Evolutionary conservation across 1,140 invertebrate species (phyloP).

Genomic region (Drosophila pallidifrons): DNA sequence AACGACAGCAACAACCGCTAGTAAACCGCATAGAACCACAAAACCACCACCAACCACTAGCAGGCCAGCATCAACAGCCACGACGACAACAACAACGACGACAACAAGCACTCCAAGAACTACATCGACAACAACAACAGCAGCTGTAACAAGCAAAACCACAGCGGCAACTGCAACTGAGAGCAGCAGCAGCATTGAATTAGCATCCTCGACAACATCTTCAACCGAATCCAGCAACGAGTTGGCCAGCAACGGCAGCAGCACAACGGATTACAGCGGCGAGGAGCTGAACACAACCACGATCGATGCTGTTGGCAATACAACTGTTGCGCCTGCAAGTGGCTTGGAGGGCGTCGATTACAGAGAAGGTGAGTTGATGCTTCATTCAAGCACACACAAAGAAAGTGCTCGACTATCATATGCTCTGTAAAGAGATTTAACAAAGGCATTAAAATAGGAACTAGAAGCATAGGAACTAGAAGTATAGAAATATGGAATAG

Average conservation of each 20-base stretch:
- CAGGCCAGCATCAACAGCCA: conserved; percentile 30
- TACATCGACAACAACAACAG: conserved; percentile 68
- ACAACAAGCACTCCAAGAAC: conserved; percentile 36
- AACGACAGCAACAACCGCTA: conserved; percentile 25
- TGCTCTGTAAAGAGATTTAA: background rate
- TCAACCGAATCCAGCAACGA: conserved; percentile 62
- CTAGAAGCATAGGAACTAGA: no score
- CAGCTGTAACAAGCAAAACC: conserved; percentile 71
- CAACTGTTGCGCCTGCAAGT: conserved; percentile 68
- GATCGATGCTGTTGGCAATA: conserved; percentile 57
- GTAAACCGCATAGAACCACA: conserved; percentile 64
- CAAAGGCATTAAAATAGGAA: background rate
- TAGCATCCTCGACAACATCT: conserved; percentile 63
- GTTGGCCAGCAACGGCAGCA: conserved; percentile 40
- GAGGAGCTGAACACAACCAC: conserved; percentile 60
- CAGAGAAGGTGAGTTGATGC: conserved; percentile 75
- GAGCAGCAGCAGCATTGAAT: conserved; percentile 57
- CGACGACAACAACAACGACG: conserved; percentile 32
- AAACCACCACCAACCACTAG: conserved; percentile 62
- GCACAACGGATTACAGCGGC: conserved; percentile 60
- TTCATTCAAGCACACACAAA: conserved; percentile 1
- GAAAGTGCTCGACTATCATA: background rate
- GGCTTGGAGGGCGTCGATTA: conserved; percentile 82
- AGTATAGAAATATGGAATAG: no score
- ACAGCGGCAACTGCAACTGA: conserved; percentile 69